phyloP scores from a whole-genome alignment of 2,888 invertebrate genomes.

The Acleris literana region DNA sequence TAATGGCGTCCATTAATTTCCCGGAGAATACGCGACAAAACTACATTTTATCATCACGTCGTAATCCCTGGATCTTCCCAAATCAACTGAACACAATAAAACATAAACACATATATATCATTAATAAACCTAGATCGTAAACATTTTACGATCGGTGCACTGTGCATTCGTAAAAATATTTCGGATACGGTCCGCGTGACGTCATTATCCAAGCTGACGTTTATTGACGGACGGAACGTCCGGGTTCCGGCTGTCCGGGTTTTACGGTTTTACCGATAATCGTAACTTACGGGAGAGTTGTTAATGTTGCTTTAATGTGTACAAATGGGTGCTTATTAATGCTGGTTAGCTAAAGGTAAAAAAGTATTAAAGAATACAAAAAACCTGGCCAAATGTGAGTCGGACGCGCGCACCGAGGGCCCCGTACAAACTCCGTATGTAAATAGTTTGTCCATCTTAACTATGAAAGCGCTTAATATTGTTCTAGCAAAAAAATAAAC shows the following conservation, averaged over 20 bases:
- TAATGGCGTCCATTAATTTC: too few relatives aligned
- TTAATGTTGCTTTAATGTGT: constrained; percentile 36
- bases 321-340: constrained; percentile 34
- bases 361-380: too few relatives aligned
- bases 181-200: constrained; percentile 61
- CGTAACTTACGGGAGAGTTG: constrained; percentile 37
- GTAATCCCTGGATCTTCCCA: constrained; percentile 19
- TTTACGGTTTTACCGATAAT: constrained; percentile 40
- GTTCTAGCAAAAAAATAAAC: too few relatives aligned
- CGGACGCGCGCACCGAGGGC: too few relatives aligned
- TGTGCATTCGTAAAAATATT: constrained; percentile 77
- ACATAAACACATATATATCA: constrained; percentile 48
- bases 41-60: constrained; percentile 9
- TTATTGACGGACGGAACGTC: constrained; percentile 48
- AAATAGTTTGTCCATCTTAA: too few relatives aligned
- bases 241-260: constrained; percentile 27
- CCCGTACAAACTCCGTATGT: too few relatives aligned
- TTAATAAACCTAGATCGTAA: constrained; percentile 75
- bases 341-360: constrained; percentile 5
- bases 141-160: constrained; percentile 72
- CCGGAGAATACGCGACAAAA: constrained; percentile 2
- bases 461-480: too few relatives aligned
- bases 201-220: constrained; percentile 60
- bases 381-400: too few relatives aligned
- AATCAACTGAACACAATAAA: constrained; percentile 36